Conservation (phyloP, 1,140 invertebrate species). For the Leguminivora glycinivorella region DNA sequence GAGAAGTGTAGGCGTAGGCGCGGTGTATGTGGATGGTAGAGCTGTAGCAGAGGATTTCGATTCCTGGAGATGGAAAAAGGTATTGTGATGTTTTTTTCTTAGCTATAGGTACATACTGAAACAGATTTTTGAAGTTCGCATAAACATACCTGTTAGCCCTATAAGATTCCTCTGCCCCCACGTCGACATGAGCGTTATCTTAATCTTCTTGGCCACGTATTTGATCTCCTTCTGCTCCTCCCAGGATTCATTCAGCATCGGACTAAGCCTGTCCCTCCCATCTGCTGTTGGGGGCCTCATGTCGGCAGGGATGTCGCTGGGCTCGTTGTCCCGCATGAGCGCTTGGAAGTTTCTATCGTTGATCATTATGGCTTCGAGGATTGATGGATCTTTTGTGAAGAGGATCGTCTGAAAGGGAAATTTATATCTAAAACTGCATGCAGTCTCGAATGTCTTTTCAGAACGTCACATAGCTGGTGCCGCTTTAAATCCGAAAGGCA, state of each 20-base stretch:
- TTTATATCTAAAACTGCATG: neutral
- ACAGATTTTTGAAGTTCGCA: no score
- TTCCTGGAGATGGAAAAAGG: conserved; percentile 44
- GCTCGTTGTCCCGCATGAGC: conserved; percentile 70
- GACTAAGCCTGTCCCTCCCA: conserved; percentile 51
- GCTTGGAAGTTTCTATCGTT: conserved; percentile 85
- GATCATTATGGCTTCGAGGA: conserved; percentile 85
- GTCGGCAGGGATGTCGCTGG: conserved; percentile 48
- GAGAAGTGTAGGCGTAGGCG: conserved; percentile 56
- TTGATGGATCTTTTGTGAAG: conserved; percentile 87
- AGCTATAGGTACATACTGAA: no score
- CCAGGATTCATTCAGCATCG: conserved; percentile 37
- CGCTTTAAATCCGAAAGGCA: no score
- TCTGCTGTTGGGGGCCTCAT: conserved; percentile 81
- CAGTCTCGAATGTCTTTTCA: no score
- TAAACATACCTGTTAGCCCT: conserved; percentile 80
- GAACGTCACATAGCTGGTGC: no score
- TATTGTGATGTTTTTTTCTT: neutral
- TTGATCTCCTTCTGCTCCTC: conserved; percentile 55
- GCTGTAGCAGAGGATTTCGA: conserved; percentile 59
- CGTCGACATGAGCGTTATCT: conserved; percentile 80
- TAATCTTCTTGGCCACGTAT: conserved; percentile 73
- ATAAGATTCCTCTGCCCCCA: conserved; percentile 80
- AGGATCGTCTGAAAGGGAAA: conserved; percentile 85
- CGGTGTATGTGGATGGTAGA: conserved; percentile 48